phyloP scores from a whole-genome alignment of 2,797 vertebrate species.

The Anabas testudineus region DNA sequence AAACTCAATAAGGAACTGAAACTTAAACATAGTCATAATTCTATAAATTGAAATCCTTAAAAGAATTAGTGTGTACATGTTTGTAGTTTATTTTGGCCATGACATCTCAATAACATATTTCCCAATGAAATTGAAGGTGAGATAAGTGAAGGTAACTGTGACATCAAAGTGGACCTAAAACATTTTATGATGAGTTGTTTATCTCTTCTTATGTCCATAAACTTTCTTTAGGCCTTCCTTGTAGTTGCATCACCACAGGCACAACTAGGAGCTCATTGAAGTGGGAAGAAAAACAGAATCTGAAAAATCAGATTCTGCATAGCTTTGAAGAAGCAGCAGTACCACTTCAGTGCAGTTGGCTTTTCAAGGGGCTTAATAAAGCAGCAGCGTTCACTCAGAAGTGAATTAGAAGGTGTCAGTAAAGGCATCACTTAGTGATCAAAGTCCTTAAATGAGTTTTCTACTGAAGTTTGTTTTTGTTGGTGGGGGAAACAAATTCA shows the following conservation, averaged over 20 bases:
- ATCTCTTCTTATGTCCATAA: constrained; percentile 46
- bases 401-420: constrained; percentile 59
- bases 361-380: constrained; percentile 58
- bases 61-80: too few relatives aligned
- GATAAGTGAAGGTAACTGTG: constrained; percentile 11
- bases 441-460: constrained; percentile 76
- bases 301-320: constrained; percentile 55
- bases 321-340: constrained; percentile 59
- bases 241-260: constrained; percentile 42
- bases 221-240: constrained; percentile 41
- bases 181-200: constrained; percentile 42
- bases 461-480: constrained; percentile 74
- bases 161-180: constrained; percentile 22
- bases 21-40: too few relatives aligned
- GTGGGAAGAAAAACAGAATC: constrained; percentile 58
- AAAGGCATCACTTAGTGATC: constrained; percentile 69
- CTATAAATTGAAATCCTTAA: too few relatives aligned
- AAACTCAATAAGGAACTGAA: not conserved
- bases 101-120: not conserved
- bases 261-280: constrained; percentile 58
- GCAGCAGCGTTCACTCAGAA: constrained; percentile 51
- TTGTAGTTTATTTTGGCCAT: not conserved
- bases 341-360: constrained; percentile 42
- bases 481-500: constrained; percentile 39
- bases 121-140: not conserved